Evolutionary conservation across 2,888 invertebrate genomes (phyloP).

Genomic region (Pteria penguin): DNA sequence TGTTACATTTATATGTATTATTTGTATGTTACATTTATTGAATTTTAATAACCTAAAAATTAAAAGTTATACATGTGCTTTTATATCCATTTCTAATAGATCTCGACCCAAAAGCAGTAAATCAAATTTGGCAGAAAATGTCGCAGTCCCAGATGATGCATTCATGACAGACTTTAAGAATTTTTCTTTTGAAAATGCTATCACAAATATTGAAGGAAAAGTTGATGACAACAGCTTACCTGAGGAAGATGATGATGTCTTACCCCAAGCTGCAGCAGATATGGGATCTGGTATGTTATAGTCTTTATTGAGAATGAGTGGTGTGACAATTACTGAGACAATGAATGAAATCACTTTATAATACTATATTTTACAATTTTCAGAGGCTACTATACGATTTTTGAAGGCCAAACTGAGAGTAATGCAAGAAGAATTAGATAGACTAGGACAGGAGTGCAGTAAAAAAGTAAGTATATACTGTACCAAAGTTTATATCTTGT

Average conservation of each 20-base stretch:
- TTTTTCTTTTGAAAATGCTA: conserved; percentile 63
- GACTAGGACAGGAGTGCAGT: conserved; percentile 71
- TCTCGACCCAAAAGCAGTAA: conserved; percentile 43
- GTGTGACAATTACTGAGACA: too few species aligned
- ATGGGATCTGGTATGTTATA: conserved; percentile 77
- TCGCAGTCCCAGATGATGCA: conserved; percentile 72
- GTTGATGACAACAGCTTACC: conserved; percentile 39
- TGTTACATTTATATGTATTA: too few species aligned
- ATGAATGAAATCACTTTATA: too few species aligned
- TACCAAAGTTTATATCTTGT: too few species aligned
- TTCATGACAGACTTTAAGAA: conserved; percentile 74
- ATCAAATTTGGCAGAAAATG: conserved; percentile 68
- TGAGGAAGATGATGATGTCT: conserved; percentile 64
- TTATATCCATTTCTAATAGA: too few species aligned
- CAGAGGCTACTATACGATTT: conserved; percentile 79
- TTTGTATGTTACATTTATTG: too few species aligned
- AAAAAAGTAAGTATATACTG: conserved; percentile 71
- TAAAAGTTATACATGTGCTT: too few species aligned
- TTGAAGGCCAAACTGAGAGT: conserved; percentile 79
- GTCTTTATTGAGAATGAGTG: neutral
- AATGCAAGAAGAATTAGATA: conserved; percentile 79
- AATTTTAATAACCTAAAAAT: too few species aligned
- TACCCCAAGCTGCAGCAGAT: conserved; percentile 76
- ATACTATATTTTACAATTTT: too few species aligned
- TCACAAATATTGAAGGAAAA: conserved; percentile 66